These are phyloP conservation scores for Netelia inedita DNA, from an alignment of 2,888 invertebrate species.

Conservation along the genomic window DNA sequence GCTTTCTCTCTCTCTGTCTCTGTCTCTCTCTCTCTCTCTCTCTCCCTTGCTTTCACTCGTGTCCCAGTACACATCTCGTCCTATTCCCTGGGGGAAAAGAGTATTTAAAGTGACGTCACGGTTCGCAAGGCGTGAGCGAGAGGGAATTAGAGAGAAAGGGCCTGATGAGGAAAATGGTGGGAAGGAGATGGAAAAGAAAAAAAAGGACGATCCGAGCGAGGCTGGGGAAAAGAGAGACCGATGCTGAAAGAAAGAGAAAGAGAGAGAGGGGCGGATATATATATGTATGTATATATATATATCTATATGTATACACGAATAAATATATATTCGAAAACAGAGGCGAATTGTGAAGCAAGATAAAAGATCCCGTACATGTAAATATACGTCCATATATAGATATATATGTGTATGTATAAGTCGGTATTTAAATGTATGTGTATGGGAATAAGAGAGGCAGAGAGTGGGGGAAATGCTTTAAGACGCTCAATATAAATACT, in stretches of 20 bases:
- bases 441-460: slow-evolving; percentile 68
- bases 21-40: not conserved
- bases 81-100: slow-evolving; percentile 72
- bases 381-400: not conserved
- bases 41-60: not conserved
- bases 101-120: slow-evolving; percentile 84
- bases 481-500: slow-evolving; percentile 85
- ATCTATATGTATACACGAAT: slow-evolving; percentile 25
- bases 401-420: not conserved
- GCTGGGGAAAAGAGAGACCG: slow-evolving; percentile 58
- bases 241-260: slow-evolving; percentile 59
- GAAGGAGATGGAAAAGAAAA: slow-evolving; percentile 35
- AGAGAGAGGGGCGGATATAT: slow-evolving; percentile 57
- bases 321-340: slow-evolving; percentile 63
- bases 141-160: slow-evolving; percentile 59
- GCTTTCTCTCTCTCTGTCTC: not conserved
- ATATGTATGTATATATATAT: slow-evolving; percentile 7
- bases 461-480: slow-evolving; percentile 83
- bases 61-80: slow-evolving; percentile 52
- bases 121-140: slow-evolving; percentile 61
- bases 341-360: slow-evolving; percentile 65
- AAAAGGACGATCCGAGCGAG: slow-evolving; percentile 19
- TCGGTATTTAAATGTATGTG: slow-evolving; percentile 23
- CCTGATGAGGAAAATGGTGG: slow-evolving; percentile 68
- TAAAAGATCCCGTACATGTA: slow-evolving; percentile 50